Percentiles rank a stretch among this genome's conserved stretches.
Conservation (phyloP, 1,140 invertebrate genomes). For the Choristoneura fumiferana region DNA sequence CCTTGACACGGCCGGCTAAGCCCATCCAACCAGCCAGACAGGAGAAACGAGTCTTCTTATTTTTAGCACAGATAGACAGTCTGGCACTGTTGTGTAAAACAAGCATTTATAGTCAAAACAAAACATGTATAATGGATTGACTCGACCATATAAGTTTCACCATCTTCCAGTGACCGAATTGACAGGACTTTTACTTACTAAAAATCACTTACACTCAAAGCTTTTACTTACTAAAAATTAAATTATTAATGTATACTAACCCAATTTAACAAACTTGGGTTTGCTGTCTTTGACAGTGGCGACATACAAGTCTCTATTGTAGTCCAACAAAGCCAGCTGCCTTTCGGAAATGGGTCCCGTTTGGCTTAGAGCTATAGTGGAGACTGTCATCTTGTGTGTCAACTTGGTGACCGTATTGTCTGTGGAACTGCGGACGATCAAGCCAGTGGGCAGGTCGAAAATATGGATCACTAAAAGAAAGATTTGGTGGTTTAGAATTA, state of each 20-base stretch:
- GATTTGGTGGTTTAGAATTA: too few relatives aligned
- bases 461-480: slow-evolving; percentile 85
- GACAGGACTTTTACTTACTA: too few relatives aligned
- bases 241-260: slow-evolving; percentile 61
- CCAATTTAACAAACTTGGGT: slow-evolving; percentile 86
- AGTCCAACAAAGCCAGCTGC: slow-evolving; percentile 69
- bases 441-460: slow-evolving; percentile 88
- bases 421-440: slow-evolving; percentile 79
- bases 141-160: too few relatives aligned
- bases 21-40: not conserved
- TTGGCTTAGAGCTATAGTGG: slow-evolving; percentile 88
- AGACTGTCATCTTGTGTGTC: slow-evolving; percentile 83
- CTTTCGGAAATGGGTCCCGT: slow-evolving; percentile 81
- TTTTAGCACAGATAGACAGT: not conserved
- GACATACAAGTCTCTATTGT: slow-evolving; percentile 71
- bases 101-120: too few relatives aligned
- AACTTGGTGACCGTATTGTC: slow-evolving; percentile 82
- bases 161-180: too few relatives aligned
- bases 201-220: too few relatives aligned
- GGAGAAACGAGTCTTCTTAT: not conserved
- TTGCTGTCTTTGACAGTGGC: slow-evolving; percentile 83
- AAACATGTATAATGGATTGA: not conserved
- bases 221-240: not conserved
- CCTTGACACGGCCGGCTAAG: not conserved
- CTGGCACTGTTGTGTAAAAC: too few relatives aligned